Evolutionary conservation across 2,888 invertebrate species (phyloP).

Genomic region (Hypselothyrea guttata): DNA sequence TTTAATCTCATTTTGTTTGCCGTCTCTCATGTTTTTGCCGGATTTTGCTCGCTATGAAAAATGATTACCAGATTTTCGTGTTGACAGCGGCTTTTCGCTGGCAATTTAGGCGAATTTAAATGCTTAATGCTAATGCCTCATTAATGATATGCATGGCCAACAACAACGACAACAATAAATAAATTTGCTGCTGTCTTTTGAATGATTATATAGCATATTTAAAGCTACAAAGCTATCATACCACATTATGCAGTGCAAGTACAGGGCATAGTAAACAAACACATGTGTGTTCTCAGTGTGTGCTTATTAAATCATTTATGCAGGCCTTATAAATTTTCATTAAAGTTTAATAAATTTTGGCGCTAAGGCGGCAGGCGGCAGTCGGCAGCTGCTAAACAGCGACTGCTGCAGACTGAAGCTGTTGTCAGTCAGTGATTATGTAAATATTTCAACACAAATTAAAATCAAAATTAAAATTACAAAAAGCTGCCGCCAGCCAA

Average conservation of each 20-base stretch:
- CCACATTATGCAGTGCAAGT: too few species aligned
- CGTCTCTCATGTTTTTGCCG: too few species aligned
- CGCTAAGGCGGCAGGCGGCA: constrained; percentile 30
- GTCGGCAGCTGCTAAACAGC: constrained; percentile 37
- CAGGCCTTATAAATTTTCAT: constrained; percentile 77
- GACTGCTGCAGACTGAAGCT: constrained; percentile 20
- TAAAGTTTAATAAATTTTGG: constrained; percentile 74
- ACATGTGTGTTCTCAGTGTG: constrained; percentile 28
- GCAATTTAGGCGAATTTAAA: constrained; percentile 45
- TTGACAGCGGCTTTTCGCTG: constrained; percentile 23
- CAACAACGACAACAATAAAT: constrained; percentile 22
- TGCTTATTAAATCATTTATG: constrained; percentile 76
- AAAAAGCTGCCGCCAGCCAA: constrained; percentile 65
- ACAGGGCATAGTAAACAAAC: neutral
- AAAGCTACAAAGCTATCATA: too few species aligned
- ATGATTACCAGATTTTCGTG: constrained; percentile 38
- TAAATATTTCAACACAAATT: constrained; percentile 80
- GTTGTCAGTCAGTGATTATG: constrained; percentile 80
- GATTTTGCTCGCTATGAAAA: constrained; percentile 38
- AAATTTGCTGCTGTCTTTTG: too few species aligned
- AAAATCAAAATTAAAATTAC: constrained; percentile 80
- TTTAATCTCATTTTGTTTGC: neutral
- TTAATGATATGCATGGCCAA: constrained; percentile 47
- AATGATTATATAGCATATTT: too few species aligned
- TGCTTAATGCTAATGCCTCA: constrained; percentile 56